Evolutionary conservation across 2,888 invertebrate genomes (phyloP), one percentile per base, ranked within the genome.

Genomic region (Oligia strigilis): DNA sequence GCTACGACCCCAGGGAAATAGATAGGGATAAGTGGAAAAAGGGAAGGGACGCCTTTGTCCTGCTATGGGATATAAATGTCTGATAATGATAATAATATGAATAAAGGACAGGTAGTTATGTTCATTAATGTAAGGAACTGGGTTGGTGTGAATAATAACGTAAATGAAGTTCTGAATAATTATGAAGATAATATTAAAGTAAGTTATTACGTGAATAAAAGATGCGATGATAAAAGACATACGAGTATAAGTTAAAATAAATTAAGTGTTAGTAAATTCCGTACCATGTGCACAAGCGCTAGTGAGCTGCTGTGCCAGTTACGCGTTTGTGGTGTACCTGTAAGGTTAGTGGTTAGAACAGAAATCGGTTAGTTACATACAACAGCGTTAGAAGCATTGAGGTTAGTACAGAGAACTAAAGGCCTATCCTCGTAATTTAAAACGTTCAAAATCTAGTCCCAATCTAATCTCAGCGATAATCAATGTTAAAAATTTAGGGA

Each of bases 301-400:
- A 72, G 11, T 36, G 76, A 29, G 29, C 76, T 78, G 49, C 40
- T 17, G 60, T 29, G 36, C 14, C 75, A 72, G 83, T 79, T 88
- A 96, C 94, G 95, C 96, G 92, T 96, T 95, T 66, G 94, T 94
- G 49, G 96, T 94, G 94, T 93, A 94, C 93, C 96, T 96, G 95
- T 4, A 95, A 95, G 87, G 72, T 85, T 87, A 78, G 78, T 75
- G 19, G 17, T n/a, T 52, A 52, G 14, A 73, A 67, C 29, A 73
- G 13, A 76, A 13, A 46, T 5, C 43, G 60, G 40, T 75, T 77
- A 75, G 75, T 72, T 14, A 40, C 19, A 19, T 1, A 19, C 60
- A 70, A 4, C 19, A 69, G 19, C 36, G 14, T n/a, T 36, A 80
- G 13, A 36, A 17, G 69, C 11, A 49, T n/a, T 19, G 2, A 19